Conservation (phyloP, 1,140 invertebrate species). For the Lepidurus arcticus region DNA sequence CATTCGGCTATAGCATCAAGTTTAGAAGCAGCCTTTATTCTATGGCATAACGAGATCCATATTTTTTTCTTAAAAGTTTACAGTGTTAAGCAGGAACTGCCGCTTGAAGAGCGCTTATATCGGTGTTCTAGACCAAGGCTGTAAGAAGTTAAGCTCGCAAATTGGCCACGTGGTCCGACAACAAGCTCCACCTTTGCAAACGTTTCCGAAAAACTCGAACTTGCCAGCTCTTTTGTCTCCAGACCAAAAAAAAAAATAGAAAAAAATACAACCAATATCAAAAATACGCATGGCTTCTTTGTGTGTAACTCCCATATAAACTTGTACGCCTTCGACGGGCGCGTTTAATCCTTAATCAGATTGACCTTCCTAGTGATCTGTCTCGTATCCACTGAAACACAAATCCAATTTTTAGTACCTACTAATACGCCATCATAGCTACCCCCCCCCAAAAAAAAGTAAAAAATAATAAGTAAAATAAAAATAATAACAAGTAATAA, state of each 20-base stretch:
- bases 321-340: slow-evolving; percentile 9
- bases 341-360: slow-evolving; percentile 13
- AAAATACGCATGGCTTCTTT: slow-evolving; percentile 12
- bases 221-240: neutral
- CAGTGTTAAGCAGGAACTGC: too few relatives aligned
- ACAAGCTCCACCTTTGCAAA: neutral
- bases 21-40: too few relatives aligned
- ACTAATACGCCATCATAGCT: neutral
- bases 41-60: too few relatives aligned
- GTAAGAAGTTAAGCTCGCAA: too few relatives aligned
- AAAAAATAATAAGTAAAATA: too few relatives aligned
- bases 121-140: too few relatives aligned
- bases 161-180: too few relatives aligned
- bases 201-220: neutral
- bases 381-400: neutral
- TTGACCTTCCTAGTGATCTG: neutral
- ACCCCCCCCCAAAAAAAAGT: neutral
- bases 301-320: neutral
- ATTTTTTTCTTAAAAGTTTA: too few relatives aligned
- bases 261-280: neutral
- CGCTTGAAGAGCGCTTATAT: too few relatives aligned
- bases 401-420: slow-evolving; percentile 12
- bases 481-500: too few relatives aligned
- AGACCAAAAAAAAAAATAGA: neutral
- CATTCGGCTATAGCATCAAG: too few relatives aligned